phyloP scores from a whole-genome alignment of 2,113 vertebrate genomes.

The Ciconia boyciana region DNA sequence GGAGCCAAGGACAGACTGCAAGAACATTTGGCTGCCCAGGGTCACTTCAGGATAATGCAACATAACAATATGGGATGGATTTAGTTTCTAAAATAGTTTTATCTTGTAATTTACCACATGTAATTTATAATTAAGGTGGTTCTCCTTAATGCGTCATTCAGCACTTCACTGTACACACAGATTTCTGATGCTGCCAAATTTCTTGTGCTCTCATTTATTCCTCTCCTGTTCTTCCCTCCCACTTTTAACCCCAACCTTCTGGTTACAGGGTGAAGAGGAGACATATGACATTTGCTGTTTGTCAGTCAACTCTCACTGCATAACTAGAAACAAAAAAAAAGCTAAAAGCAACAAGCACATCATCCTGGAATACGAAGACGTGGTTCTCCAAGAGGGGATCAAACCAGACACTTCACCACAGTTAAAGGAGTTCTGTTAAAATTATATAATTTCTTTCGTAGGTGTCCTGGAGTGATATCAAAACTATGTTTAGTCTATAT shows the following conservation, averaged over 20 bases:
- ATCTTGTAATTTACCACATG: not conserved
- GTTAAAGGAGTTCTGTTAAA: not conserved
- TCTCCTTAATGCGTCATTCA: not conserved
- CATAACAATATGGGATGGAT: not conserved
- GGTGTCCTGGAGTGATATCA: not conserved
- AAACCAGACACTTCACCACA: not conserved
- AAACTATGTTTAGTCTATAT: not conserved
- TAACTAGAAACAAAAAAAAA: not conserved
- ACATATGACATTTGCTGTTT: slow-evolving; percentile 9
- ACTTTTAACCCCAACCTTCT: slow-evolving; percentile 42
- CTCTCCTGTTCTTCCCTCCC: not conserved
- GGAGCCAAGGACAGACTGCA: slow-evolving; percentile 42
- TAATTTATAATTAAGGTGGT: not conserved
- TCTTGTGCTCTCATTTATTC: not conserved
- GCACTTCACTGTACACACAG: not conserved
- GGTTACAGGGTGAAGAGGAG: slow-evolving; percentile 4
- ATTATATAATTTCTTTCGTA: not conserved
- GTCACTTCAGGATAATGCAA: slow-evolving; percentile 43
- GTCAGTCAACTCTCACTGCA: slow-evolving; percentile 15
- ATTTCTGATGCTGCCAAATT: not conserved
- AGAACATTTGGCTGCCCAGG: slow-evolving; percentile 49
- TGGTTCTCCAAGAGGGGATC: not conserved
- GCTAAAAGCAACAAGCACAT: not conserved
- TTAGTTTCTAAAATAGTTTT: not conserved
- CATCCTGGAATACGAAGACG: not conserved